Base-by-base conservation (phyloP, 92 coral and sea anemone genomes). In the Hydrozoanthus gracilis region DNA sequence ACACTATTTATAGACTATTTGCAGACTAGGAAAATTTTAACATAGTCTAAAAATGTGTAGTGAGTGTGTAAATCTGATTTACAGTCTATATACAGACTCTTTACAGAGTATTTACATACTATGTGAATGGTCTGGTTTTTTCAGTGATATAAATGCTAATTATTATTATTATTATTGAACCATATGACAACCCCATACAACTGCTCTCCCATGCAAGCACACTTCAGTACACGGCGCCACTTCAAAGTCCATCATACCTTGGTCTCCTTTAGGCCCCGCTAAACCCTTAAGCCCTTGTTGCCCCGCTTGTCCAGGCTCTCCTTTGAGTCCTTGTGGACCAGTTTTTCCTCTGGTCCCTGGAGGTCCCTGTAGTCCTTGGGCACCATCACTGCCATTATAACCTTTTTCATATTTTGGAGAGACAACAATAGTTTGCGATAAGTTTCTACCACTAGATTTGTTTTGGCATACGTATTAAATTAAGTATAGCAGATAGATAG, bases 241-340 rank as follows among this genome's bases (percentile, higher is more conserved):
- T 66, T 66, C 45, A 66, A 2, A 7, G 15, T 12, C 6, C 47
- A 47, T 44, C 82, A 54, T 71, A 85, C 94, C 92, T 86, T 73
- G 82, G 44, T 88, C 74, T 20, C 94, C 94, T 77, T 68, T 91
- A 2, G 74, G 79, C 86, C 91, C 91, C 61, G 71, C 4, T n/a
- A 17, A 17, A 8, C 61, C 79, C 4, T 2, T 74, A 10, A 20
- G 78, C 6, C 78, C 78, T 49, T 47, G 58, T 14, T 51, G 77
- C 6, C 67, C 67, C 67, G 12, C 16, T 51, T 7, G 46, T 71
- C 79, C 87, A 8, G 49, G 5, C 71, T 4, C 66, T 45, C 91
- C 91, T 73, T 73, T 61, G 51, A 45, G 73, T 50, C 83, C 83
- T 4, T 39, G 52, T 0, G 71, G 15, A 0, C 83, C 83, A 16